Conservation (phyloP, 1,140 invertebrate genomes). For the Pissodes strobi region DNA sequence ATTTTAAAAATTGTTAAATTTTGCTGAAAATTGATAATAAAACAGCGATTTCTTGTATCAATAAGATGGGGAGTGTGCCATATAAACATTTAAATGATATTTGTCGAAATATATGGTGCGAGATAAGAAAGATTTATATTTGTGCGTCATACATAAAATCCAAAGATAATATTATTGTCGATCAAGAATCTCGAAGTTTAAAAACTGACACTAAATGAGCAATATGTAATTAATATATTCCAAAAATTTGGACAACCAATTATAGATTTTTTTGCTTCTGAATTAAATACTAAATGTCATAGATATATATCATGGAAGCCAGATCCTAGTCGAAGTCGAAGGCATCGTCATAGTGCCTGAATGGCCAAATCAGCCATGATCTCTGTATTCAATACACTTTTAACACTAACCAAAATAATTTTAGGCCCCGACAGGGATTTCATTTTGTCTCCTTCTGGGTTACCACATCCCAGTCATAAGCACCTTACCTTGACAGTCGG, state of each 20-base stretch:
- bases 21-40: too few relatives aligned
- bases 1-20: too few relatives aligned
- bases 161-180: neutral
- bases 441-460: too few relatives aligned
- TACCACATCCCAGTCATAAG: too few relatives aligned
- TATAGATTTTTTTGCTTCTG: constrained; percentile 27
- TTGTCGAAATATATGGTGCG: constrained; percentile 43
- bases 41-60: neutral
- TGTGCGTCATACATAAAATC: constrained; percentile 14
- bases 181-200: neutral
- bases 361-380: too few relatives aligned
- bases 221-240: neutral
- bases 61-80: neutral
- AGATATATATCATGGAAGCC: too few relatives aligned
- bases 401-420: too few relatives aligned
- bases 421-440: too few relatives aligned
- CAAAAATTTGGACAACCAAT: constrained; percentile 2
- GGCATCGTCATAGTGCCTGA: too few relatives aligned
- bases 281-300: constrained; percentile 11
- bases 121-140: constrained; percentile 36
- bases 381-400: too few relatives aligned
- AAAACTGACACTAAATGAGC: neutral
- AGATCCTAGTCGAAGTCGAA: too few relatives aligned
- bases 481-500: too few relatives aligned
- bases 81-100: neutral